Base-by-base conservation (phyloP, 2,113 vertebrate genomes). In the Nematolebias whitei region DNA sequence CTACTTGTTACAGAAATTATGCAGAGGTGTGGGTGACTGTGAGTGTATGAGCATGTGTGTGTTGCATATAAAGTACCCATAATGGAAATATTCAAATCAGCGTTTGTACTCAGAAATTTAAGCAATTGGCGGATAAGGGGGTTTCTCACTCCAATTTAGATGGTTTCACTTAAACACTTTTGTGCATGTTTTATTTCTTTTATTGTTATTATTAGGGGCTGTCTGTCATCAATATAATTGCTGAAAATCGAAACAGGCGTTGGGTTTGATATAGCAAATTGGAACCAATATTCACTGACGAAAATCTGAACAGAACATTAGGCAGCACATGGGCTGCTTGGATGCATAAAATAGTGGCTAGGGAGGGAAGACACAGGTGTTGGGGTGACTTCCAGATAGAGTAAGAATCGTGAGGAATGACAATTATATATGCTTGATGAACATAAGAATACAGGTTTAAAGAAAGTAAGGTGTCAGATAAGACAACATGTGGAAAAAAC, bases 1-100 rank as follows among this genome's bases (percentile, higher is more conserved):
- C 77, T 84, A 73, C 57, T 85, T 74, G 22, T 83, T 67, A 16
- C 48, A 58, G 50, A 76, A 76, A 77, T 74, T 63, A 76, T 79
- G 61, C 45, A 66, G 64, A 59, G 52, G 61, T 73, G 68, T 82
- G 52, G 22, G 71, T 44, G 69, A 68, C 44, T 71, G 61, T 38
- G 18, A n/a, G 44, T 35, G 44, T 29, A 18, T 39, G 14, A 23
- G 29, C 14, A 38, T 38, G 15, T 40, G 26, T 76, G 61, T 39
- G 53, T 51, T 78, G 77, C 54, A 66, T 67, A 56, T 68, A 47
- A 43, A 71, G 62, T 32, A 71, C 52, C 54, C n/a, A 14, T 69
- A 50, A 82, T 68, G 56, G 58, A 67, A 80, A 74, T 67, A 80
- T 55, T 73, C 52, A 54, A 55, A 40, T 29, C 15, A 54, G 32